phyloP scores from a whole-genome alignment of 2,113 vertebrate genomes.

The Genyomyrus donnyi region DNA sequence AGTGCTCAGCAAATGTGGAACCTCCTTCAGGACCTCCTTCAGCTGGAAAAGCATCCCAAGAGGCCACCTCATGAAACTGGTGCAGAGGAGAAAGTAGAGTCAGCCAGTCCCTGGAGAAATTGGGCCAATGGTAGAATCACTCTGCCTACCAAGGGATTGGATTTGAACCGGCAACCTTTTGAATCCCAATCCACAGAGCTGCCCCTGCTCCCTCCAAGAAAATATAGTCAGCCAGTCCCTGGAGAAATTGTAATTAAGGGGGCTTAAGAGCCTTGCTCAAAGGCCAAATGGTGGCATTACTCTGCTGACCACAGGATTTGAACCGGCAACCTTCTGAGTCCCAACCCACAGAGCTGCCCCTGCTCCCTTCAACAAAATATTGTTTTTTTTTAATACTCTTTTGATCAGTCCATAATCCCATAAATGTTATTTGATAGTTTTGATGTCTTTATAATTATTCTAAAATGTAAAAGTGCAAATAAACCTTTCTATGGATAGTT shows the following conservation, averaged over 20 bases:
- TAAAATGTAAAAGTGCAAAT: background rate
- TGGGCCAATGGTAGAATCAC: too few species aligned
- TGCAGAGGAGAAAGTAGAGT: background rate
- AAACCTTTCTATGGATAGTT: background rate
- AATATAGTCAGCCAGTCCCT: background rate
- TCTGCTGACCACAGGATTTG: too few species aligned
- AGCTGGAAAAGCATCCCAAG: background rate
- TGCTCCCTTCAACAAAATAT: background rate
- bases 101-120: background rate
- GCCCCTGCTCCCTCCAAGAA: background rate
- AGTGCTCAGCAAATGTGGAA: background rate
- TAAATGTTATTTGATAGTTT: background rate
- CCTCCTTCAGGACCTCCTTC: background rate
- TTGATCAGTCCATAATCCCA: background rate
- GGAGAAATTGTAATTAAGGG: background rate
- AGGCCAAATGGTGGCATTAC: background rate
- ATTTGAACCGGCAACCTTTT: too few species aligned
- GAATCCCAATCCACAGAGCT: background rate
- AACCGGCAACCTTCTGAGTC: background rate
- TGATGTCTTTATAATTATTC: background rate
- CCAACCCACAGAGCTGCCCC: too few species aligned
- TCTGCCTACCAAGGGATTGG: too few species aligned
- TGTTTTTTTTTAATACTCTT: background rate
- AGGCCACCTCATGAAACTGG: background rate
- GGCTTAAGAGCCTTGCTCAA: background rate